Conservation (phyloP, 2,797 vertebrate genomes). For the Pristis pectinata region DNA sequence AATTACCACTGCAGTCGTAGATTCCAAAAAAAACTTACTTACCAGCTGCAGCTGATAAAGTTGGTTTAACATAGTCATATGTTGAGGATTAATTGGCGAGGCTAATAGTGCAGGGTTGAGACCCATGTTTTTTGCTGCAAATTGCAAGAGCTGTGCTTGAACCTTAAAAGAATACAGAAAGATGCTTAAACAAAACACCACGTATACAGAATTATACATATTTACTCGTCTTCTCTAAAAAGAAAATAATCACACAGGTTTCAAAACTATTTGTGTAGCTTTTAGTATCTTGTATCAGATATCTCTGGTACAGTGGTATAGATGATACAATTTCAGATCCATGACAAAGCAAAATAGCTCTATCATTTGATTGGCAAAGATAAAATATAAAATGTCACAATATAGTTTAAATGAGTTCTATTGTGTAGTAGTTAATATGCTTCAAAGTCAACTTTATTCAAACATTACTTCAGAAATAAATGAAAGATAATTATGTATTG, state of each 20-base stretch:
- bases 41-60: constrained; percentile 99
- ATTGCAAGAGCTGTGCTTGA: constrained; percentile 99
- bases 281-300: neutral
- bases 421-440: neutral
- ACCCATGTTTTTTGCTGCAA: constrained; percentile 99
- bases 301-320: neutral
- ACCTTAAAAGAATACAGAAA: constrained; percentile 60
- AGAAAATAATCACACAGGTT: neutral
- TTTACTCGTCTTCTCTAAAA: neutral
- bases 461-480: neutral
- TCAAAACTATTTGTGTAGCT: neutral
- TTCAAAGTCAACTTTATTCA: neutral
- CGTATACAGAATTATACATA: neutral
- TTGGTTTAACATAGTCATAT: constrained; percentile 99
- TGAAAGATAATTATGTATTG: neutral
- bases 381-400: neutral
- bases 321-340: neutral
- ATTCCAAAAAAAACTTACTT: constrained; percentile 50
- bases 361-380: neutral
- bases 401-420: neutral
- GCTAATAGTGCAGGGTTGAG: constrained; percentile 99
- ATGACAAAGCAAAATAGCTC: neutral
- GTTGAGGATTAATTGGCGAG: constrained; percentile 99
- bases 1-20: neutral
- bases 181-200: neutral